Conservation (phyloP, 2,888 invertebrate genomes). For the Herminia tarsipennalis region DNA sequence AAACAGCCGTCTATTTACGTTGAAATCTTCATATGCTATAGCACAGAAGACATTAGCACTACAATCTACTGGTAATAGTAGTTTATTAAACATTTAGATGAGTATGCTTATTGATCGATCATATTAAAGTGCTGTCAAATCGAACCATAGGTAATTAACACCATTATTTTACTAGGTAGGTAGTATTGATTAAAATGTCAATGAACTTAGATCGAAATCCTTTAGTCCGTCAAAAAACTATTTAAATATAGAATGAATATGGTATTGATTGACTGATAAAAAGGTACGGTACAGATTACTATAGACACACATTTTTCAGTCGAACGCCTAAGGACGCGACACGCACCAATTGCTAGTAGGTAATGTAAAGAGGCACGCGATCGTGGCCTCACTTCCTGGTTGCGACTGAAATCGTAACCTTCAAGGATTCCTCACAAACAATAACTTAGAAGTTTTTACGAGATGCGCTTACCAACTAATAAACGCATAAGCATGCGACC, state of each 20-base stretch:
- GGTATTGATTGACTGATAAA: slow-evolving; percentile 65
- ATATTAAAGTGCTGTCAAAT: no score
- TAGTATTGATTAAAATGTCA: no score
- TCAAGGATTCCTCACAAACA: slow-evolving; percentile 68
- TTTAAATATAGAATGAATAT: slow-evolving; percentile 5
- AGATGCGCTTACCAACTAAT: slow-evolving; percentile 30
- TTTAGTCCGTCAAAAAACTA: not conserved
- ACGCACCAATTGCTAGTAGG: slow-evolving; percentile 62
- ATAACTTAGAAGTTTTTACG: slow-evolving; percentile 53
- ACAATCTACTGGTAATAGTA: no score
- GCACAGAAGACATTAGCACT: no score
- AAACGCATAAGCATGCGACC: slow-evolving; percentile 14
- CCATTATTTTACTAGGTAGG: no score
- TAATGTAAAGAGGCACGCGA: slow-evolving; percentile 67
- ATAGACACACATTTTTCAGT: slow-evolving; percentile 60
- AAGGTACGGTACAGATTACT: slow-evolving; percentile 51
- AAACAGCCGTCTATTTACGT: no score
- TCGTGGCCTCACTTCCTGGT: slow-evolving; percentile 67
- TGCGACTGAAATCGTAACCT: slow-evolving; percentile 55
- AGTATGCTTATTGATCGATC: no score
- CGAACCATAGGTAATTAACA: no score
- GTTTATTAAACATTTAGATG: no score
- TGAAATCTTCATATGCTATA: no score
- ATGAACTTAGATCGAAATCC: not conserved
- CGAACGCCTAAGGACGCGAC: slow-evolving; percentile 55